Conservation (phyloP, 1,140 invertebrate genomes). For the Lasioglossum albipes region DNA sequence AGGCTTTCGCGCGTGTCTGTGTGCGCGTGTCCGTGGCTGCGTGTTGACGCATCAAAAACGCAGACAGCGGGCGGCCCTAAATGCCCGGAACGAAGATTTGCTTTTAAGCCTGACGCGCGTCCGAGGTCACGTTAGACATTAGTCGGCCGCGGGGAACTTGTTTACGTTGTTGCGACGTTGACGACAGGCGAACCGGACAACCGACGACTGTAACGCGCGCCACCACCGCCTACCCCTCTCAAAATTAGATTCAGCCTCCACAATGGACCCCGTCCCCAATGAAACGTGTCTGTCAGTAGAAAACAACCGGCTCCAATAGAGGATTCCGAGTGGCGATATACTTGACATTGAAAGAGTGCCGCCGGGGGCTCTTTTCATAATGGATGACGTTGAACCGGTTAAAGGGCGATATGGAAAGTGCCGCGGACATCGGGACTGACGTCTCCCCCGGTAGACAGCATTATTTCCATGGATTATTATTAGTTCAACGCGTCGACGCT, state of each 20-base stretch:
- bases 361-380: not conserved
- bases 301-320: not conserved
- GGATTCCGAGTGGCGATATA: slow-evolving; percentile 1
- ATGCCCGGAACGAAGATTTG: slow-evolving; percentile 52
- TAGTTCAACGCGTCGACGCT: no score
- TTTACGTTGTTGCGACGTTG: slow-evolving; percentile 29
- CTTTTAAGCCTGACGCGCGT: slow-evolving; percentile 39
- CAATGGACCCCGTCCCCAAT: slow-evolving; percentile 29
- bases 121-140: slow-evolving; percentile 46
- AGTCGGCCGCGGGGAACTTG: slow-evolving; percentile 42
- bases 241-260: slow-evolving; percentile 50
- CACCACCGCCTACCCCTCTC: not conserved
- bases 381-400: not conserved
- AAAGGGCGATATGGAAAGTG: not conserved
- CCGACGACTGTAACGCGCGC: slow-evolving; percentile 36
- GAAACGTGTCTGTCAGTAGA: slow-evolving; percentile 1
- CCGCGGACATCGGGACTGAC: not conserved
- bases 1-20: no score
- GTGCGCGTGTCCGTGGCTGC: no score
- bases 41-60: slow-evolving; percentile 20
- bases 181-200: slow-evolving; percentile 7
- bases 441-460: no score
- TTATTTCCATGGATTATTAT: no score
- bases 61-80: slow-evolving; percentile 8
- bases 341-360: slow-evolving; percentile 13